Evolutionary conservation across 92 coral and sea anemone genomes (phyloP), one percentile per base, ranked within the genome.

Genomic region (Parazoanthus atlanticus): DNA sequence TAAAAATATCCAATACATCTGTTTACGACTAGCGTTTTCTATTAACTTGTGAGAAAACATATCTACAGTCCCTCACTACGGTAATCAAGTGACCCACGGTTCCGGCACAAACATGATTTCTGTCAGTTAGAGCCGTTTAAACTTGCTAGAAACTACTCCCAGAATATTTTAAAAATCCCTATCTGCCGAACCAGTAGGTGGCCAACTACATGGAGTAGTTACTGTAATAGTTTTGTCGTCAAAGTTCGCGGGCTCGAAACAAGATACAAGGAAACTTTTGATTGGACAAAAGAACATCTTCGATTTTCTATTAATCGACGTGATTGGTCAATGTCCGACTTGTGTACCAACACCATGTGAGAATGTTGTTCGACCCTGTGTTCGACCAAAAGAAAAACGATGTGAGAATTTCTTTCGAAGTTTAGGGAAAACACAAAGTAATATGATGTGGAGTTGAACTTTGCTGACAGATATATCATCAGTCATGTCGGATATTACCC

Each of bases 401-500:
- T 38, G 56, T 82, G 74, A 40, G 46, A 21, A 74, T 74, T 74
- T 33, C 43, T 36, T 74, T 9, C 25, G 77, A 31, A 74, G 15
- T 74, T 21, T 21, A 30, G 47, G 78, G 23, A 69, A n/a, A 66
- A 25, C 25, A 34, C 23, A 17, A n/a, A 34, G 8, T 5, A 69
- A 46, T 41, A 69, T 47, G 78, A 40, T 21, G 58, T 69, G 36
- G 12, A 70, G 40, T 19, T 67, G 16, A 15, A 6, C 72, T 67
- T 58, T 46, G 47, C 54, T 28, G 71, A 17, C 36, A 29, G 29
- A 2, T 16, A 30, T 29, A 13, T 80, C 56, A 23, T 52, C 85
- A 74, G 82, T 31, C 69, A 95, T 95, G 98, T 85, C 89, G 77
- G 98, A 97, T 88, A 97, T 97, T 6, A 94, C 94, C 67, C 88